A percentile compares a stretch with the other conserved stretches of the same genome.
These are phyloP conservation scores for Druon quercuslanigerum DNA, from an alignment of 1,140 invertebrate genomes.

Conservation along the genomic window DNA sequence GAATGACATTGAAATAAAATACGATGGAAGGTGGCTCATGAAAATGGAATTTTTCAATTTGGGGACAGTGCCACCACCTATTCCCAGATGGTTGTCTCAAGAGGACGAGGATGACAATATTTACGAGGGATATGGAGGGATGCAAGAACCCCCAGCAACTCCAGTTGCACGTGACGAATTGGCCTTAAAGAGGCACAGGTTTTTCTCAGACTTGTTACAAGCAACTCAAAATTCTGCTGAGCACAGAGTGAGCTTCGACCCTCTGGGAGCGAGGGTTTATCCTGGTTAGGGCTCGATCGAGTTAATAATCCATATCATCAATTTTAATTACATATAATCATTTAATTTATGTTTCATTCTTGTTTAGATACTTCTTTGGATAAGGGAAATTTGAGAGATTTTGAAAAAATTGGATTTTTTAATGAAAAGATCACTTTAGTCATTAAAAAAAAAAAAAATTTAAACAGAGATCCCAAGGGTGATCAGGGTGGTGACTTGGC, in stretches of 20 bases:
- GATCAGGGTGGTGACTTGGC: too few species aligned
- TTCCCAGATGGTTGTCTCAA: conserved; percentile 68
- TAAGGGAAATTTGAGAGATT: too few species aligned
- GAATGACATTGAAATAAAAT: not conserved
- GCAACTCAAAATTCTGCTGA: conserved; percentile 83
- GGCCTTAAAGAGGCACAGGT: conserved; percentile 83
- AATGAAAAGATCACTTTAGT: too few species aligned
- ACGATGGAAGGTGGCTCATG: not conserved
- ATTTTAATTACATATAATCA: not conserved
- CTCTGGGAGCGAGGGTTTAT: conserved; percentile 81
- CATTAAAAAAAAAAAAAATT: too few species aligned
- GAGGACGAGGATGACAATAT: conserved; percentile 67
- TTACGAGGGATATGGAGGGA: conserved; percentile 72
- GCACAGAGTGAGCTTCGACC: conserved; percentile 85
- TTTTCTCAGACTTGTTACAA: conserved; percentile 85
- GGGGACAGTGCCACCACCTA: conserved; percentile 40
- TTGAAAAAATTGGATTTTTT: too few species aligned
- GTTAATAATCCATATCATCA: not conserved
- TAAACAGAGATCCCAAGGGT: too few species aligned
- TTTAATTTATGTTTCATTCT: not conserved
- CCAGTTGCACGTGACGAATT: conserved; percentile 86
- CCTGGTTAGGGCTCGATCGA: conserved; percentile 72
- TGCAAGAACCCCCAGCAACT: conserved; percentile 82
- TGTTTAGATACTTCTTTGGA: too few species aligned
- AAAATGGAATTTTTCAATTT: conserved; percentile 35